phyloP scores from a whole-genome alignment of 2,888 invertebrate genomes.

The Agrenia bidenticulata region DNA sequence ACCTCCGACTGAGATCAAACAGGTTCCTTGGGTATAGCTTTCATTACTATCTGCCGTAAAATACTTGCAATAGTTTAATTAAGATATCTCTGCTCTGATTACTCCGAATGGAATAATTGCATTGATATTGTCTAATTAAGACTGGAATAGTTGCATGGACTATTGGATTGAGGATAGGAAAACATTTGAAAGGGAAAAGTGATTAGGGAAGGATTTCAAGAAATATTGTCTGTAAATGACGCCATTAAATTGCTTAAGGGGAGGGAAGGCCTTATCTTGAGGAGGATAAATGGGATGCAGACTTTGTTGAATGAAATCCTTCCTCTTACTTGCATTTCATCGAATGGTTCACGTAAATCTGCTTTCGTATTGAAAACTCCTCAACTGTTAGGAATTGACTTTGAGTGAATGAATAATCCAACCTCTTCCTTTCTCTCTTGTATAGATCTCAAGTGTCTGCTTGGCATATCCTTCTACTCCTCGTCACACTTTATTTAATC shows the following conservation, averaged over 20 bases:
- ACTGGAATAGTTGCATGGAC: too few relatives aligned
- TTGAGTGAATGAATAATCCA: slow-evolving; percentile 23
- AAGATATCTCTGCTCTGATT: too few relatives aligned
- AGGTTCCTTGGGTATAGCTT: too few relatives aligned
- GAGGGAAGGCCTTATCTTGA: slow-evolving; percentile 6
- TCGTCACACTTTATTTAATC: neutral
- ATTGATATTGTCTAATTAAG: too few relatives aligned
- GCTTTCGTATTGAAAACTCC: neutral
- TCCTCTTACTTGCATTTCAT: neutral
- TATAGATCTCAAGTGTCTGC: neutral
- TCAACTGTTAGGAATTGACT: slow-evolving; percentile 26
- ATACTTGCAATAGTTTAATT: too few relatives aligned
- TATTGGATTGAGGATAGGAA: too few relatives aligned
- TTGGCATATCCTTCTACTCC: neutral
- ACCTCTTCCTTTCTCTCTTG: neutral
- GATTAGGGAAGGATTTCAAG: neutral
- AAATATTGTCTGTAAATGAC: slow-evolving; percentile 3
- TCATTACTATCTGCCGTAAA: too few relatives aligned
- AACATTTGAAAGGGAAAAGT: too few relatives aligned
- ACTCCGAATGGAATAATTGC: too few relatives aligned
- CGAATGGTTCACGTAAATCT: neutral
- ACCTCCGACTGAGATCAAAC: too few relatives aligned
- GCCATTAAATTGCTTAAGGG: neutral
- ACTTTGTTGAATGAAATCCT: slow-evolving; percentile 14
- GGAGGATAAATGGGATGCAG: slow-evolving; percentile 13